These are phyloP conservation scores for Uropsilus gracilis DNA, from an alignment of 2,113 vertebrate species.

Conservation along the genomic window DNA sequence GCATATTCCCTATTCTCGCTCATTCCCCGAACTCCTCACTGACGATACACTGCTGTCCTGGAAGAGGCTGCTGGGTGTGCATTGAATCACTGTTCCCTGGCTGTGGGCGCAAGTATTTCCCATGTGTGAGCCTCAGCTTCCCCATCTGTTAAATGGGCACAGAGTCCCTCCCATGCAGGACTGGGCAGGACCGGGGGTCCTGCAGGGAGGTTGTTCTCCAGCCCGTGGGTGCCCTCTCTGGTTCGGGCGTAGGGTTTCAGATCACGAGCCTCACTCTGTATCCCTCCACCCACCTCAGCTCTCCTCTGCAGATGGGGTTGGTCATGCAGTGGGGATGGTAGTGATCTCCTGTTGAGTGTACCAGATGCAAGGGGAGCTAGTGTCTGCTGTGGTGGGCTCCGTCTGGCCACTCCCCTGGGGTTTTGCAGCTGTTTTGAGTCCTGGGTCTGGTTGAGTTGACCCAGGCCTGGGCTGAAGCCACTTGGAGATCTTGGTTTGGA, in stretches of 20 bases:
- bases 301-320: not conserved
- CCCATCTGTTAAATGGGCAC: not conserved
- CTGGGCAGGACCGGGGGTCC: not conserved
- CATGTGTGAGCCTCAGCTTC: not conserved
- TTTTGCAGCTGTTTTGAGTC: not conserved
- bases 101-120: not conserved
- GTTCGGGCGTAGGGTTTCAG: not conserved
- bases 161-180: accelerated
- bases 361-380: accelerated
- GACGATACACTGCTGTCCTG: not conserved
- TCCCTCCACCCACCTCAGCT: not conserved
- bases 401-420: not conserved
- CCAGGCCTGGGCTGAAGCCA: not conserved
- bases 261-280: not conserved
- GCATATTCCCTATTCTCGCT: accelerated
- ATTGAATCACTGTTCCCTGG: accelerated
- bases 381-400: not conserved
- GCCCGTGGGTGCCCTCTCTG: not conserved
- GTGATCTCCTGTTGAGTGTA: not conserved
- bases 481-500: not conserved
- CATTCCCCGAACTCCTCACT: accelerated
- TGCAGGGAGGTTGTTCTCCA: not conserved
- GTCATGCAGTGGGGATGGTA: not conserved
- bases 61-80: not conserved
- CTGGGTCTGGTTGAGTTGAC: not conserved